Evolutionary conservation across 2,113 vertebrate species (phyloP).

Genomic region (Festucalex cinctus): DNA sequence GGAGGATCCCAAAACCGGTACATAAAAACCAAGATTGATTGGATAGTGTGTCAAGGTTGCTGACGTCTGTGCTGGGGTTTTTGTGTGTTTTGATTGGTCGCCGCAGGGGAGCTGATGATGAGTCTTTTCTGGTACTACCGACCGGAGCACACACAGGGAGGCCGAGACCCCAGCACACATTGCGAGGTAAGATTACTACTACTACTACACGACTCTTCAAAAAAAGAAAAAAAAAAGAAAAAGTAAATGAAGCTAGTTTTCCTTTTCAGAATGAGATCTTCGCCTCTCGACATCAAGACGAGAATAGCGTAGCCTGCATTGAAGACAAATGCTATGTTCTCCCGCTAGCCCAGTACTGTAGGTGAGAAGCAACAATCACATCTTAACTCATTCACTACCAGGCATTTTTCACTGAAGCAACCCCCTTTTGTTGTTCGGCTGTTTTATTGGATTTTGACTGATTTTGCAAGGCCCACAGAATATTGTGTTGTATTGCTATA

Average conservation of each 20-base stretch:
- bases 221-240: background rate
- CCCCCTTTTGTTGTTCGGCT: no score
- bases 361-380: slow-evolving; percentile 69
- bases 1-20: slow-evolving; percentile 97
- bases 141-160: slow-evolving; percentile 97
- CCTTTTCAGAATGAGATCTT: slow-evolving; percentile 94
- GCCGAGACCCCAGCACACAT: slow-evolving; percentile 92
- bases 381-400: no score
- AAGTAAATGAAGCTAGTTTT: background rate
- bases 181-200: slow-evolving; percentile 81
- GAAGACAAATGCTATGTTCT: slow-evolving; percentile 98
- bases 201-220: background rate
- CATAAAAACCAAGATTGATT: background rate
- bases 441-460: no score
- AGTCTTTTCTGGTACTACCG: slow-evolving; percentile 99
- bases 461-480: no score
- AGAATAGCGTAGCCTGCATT: slow-evolving; percentile 99
- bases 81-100: slow-evolving; percentile 20
- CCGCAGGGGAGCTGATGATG: slow-evolving; percentile 97
- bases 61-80: slow-evolving; percentile 12
- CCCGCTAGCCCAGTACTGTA: slow-evolving; percentile 98
- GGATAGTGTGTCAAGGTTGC: background rate
- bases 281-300: slow-evolving; percentile 96
- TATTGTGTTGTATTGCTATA: no score
- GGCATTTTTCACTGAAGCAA: no score